These are phyloP conservation scores for Trachymyrmex cornetzi DNA, from an alignment of 1,140 invertebrate species.

Conservation along the genomic window DNA sequence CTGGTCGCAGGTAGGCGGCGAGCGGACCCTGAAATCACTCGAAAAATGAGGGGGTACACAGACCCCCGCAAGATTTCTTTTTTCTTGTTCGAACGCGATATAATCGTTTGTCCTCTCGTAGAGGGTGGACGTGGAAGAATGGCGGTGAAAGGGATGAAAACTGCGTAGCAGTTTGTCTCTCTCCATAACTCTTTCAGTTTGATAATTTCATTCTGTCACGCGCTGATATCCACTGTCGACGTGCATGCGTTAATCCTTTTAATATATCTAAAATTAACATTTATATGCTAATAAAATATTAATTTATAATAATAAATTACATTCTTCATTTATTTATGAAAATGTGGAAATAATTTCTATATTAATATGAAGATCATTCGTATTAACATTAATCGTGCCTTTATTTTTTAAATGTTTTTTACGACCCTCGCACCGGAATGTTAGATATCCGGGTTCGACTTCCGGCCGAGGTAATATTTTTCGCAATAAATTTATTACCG, in stretches of 20 bases:
- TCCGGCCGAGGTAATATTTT: too few species aligned
- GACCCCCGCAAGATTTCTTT: constrained; percentile 56
- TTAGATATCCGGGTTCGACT: too few species aligned
- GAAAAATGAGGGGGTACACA: constrained; percentile 73
- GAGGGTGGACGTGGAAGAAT: constrained; percentile 44
- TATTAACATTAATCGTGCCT: not conserved
- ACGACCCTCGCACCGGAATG: too few species aligned
- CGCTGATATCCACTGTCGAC: not conserved
- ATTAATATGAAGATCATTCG: not conserved
- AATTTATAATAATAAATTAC: not conserved
- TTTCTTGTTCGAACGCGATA: constrained; percentile 31
- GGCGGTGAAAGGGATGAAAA: constrained; percentile 32
- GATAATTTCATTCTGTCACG: not conserved
- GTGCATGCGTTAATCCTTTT: not conserved
- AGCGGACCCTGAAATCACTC: constrained; percentile 72
- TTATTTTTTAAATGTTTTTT: not conserved
- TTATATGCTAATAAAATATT: constrained; percentile 14
- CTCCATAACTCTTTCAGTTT: not conserved
- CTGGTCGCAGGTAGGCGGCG: constrained; percentile 70
- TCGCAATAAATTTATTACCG: too few species aligned
- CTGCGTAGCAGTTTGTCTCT: not conserved
- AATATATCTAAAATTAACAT: not conserved
- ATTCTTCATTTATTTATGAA: not conserved
- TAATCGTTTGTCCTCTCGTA: constrained; percentile 38
- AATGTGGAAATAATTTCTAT: not conserved